A percentile compares a stretch with the other conserved stretches of the same genome.
Conservation (phyloP, 2,888 invertebrate genomes). For the Eupithecia abbreviata region DNA sequence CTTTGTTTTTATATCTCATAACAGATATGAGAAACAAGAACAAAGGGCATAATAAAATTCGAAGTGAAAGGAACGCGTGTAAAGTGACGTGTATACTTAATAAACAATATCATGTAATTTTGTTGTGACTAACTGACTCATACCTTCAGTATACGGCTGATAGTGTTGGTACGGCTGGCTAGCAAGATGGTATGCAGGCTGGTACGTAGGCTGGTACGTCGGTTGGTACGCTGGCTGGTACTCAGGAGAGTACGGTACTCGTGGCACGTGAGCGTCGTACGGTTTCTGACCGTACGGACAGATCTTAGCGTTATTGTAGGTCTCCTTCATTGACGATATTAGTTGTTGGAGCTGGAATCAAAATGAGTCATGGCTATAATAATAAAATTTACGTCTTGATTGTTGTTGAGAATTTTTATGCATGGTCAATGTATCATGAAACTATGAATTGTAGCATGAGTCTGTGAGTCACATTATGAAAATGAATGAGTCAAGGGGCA, state of each 20-base stretch:
- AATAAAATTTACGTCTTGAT: background rate
- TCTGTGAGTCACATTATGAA: background rate
- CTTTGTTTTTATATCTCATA: too few relatives aligned
- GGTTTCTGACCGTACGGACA: conserved; percentile 86
- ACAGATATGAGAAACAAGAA: too few relatives aligned
- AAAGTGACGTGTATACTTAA: background rate
- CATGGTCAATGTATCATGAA: background rate
- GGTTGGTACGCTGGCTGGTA: conserved; percentile 50
- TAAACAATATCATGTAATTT: background rate
- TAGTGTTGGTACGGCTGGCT: conserved; percentile 69
- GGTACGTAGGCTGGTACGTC: conserved; percentile 35
- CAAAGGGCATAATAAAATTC: too few relatives aligned
- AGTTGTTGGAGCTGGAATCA: conserved; percentile 86
- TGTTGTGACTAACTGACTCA: background rate
- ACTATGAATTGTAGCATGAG: background rate
- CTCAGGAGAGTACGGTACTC: conserved; percentile 47
- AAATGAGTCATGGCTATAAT: conserved; percentile 28
- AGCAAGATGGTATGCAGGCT: conserved; percentile 44
- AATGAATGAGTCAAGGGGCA: background rate
- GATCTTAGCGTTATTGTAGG: conserved; percentile 88
- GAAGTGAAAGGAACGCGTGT: background rate
- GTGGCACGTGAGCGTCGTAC: conserved; percentile 71
- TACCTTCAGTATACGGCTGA: conserved; percentile 60
- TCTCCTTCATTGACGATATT: conserved; percentile 91
- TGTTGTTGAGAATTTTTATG: background rate